These are phyloP conservation scores for Spondyliosoma cantharus DNA, from an alignment of 2,797 vertebrate genomes.

Conservation along the genomic window DNA sequence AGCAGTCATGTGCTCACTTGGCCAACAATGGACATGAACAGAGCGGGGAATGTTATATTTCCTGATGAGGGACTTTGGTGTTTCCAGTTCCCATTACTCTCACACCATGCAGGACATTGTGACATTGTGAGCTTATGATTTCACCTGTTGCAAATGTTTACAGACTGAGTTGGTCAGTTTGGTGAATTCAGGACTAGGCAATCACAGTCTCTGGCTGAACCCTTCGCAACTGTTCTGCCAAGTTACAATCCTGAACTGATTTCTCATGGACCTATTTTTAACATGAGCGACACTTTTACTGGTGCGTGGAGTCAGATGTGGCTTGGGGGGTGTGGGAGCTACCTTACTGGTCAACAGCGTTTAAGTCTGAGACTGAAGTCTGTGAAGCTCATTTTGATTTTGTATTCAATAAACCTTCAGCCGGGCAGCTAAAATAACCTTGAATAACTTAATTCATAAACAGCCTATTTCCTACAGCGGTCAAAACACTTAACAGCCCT, in stretches of 20 bases:
- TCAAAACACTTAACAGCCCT: no score
- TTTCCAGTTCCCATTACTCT: conserved; percentile 49
- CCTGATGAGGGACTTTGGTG: conserved; percentile 40
- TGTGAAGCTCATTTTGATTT: neutral
- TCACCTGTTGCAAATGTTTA: conserved; percentile 46
- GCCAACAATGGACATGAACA: conserved; percentile 51
- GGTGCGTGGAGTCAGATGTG: conserved; percentile 22
- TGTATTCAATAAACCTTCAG: neutral
- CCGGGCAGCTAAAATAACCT: no score
- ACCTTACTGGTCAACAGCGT: conserved; percentile 6
- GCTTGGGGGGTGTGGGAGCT: neutral
- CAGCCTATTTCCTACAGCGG: no score
- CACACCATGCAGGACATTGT: conserved; percentile 19
- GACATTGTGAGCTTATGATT: conserved; percentile 7
- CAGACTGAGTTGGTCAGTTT: conserved; percentile 20
- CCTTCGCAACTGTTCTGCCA: conserved; percentile 71
- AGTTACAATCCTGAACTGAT: conserved; percentile 56
- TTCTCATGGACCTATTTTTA: conserved; percentile 74
- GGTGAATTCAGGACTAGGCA: conserved; percentile 29
- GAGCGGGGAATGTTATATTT: conserved; percentile 43
- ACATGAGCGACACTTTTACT: conserved; percentile 62
- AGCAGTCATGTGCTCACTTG: conserved; percentile 28
- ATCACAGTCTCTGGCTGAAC: conserved; percentile 34
- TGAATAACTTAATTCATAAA: no score
- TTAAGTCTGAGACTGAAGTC: neutral